Evolutionary conservation across 2,797 vertebrate species (phyloP).

Genomic region (Gastrophryne carolinensis): DNA sequence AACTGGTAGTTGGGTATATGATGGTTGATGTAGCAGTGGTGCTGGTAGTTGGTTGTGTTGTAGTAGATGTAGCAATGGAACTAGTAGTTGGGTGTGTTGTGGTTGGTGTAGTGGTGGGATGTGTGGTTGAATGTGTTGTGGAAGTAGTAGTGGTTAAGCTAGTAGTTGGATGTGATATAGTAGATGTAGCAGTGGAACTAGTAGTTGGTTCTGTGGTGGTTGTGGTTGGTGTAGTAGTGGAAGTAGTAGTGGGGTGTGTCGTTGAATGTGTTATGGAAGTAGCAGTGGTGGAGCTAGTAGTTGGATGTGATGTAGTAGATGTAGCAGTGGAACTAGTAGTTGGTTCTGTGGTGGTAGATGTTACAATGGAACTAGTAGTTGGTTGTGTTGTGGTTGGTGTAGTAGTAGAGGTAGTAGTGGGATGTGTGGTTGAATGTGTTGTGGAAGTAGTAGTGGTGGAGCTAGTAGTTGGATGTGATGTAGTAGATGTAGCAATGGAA

Average conservation of each 20-base stretch:
- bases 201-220: not conserved
- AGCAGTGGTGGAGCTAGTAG: constrained; percentile 9
- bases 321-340: constrained; percentile 32
- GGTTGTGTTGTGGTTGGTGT: not conserved
- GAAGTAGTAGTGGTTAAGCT: not conserved
- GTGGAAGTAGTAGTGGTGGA: not conserved
- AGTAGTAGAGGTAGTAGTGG: not conserved
- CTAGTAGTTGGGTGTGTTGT: not conserved
- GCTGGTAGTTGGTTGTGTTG: not conserved
- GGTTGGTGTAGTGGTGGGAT: not conserved
- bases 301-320: not conserved
- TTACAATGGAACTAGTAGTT: too few relatives aligned
- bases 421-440: not conserved
- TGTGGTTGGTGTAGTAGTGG: not conserved
- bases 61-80: not conserved
- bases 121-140: not conserved
- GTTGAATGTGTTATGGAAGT: too few relatives aligned
- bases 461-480: constrained; percentile 11
- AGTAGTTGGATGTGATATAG: not conserved
- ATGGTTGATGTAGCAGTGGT: not conserved
- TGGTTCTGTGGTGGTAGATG: too few relatives aligned
- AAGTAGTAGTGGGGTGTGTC: not conserved
- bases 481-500: constrained; percentile 33
- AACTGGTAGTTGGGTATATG: not conserved
- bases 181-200: too few relatives aligned